Conservation (phyloP, 2,888 invertebrate genomes). For the Tenthredo scrophulariae region DNA sequence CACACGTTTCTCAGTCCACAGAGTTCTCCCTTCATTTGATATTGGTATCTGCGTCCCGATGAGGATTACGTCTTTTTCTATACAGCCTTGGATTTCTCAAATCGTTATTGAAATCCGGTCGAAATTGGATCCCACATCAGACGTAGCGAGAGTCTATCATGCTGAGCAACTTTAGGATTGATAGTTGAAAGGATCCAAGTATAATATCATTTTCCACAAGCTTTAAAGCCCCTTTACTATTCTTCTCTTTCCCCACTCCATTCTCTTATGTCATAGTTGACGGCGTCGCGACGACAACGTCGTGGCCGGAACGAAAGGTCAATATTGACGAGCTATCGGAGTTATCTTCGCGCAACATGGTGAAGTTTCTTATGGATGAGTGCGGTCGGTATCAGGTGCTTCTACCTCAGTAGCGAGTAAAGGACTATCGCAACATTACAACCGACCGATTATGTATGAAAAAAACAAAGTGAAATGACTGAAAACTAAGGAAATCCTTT, state of each 20-base stretch:
- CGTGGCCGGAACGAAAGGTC: conserved; percentile 62
- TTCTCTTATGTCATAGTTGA: conserved; percentile 53
- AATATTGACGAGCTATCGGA: conserved; percentile 65
- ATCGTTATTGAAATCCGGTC: not conserved
- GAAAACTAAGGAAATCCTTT: no score
- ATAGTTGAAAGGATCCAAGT: conserved; percentile 11
- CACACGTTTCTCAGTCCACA: not conserved
- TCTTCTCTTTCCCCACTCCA: conserved; percentile 24
- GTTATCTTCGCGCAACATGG: conserved; percentile 64
- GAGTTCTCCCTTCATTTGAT: not conserved
- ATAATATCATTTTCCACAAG: conserved; percentile 9
- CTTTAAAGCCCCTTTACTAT: conserved; percentile 39
- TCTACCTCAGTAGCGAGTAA: not conserved
- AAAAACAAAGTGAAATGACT: not conserved
- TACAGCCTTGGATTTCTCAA: not conserved
- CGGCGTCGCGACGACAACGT: conserved; percentile 56
- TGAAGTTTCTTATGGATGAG: conserved; percentile 24
- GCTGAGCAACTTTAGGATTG: not conserved
- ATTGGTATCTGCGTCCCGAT: not conserved
- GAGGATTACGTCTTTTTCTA: not conserved
- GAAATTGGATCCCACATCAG: not conserved
- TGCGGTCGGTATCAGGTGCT: not conserved
- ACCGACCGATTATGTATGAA: not conserved
- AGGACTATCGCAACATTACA: conserved; percentile 17
- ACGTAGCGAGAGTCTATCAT: not conserved